Conservation (phyloP, 2,888 invertebrate species). For the Teinopalpus imperialis region DNA sequence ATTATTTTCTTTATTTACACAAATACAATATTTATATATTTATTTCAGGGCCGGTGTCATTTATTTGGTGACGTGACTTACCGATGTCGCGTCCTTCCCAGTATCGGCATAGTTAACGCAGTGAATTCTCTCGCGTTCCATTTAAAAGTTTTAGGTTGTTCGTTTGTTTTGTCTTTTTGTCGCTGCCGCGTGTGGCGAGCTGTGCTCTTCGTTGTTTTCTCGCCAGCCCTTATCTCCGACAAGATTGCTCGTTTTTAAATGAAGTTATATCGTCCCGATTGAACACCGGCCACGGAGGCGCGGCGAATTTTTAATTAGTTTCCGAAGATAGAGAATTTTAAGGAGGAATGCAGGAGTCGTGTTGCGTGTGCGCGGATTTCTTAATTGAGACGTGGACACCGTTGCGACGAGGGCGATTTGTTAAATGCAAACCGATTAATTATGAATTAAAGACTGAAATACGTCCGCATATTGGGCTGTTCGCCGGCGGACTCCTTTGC, state of each 20-base stretch:
- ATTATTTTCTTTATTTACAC: constrained; percentile 80
- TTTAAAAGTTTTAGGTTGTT: constrained; percentile 72
- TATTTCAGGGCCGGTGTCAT: constrained; percentile 74
- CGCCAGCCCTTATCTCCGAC: constrained; percentile 76
- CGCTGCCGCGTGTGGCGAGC: constrained; percentile 72
- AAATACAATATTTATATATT: constrained; percentile 76
- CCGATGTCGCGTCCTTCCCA: constrained; percentile 79
- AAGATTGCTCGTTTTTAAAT: constrained; percentile 81
- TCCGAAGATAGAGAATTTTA: constrained; percentile 79
- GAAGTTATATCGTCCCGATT: constrained; percentile 80
- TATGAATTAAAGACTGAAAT: constrained; percentile 64
- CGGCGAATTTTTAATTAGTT: constrained; percentile 82
- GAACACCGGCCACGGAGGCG: constrained; percentile 72
- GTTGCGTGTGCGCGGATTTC: constrained; percentile 66
- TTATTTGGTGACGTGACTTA: constrained; percentile 81
- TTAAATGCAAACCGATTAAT: constrained; percentile 65
- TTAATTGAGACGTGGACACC: constrained; percentile 74
- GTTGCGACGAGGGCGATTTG: constrained; percentile 63
- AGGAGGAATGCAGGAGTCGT: constrained; percentile 73
- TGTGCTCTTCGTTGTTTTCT: constrained; percentile 79
- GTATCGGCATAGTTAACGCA: constrained; percentile 81
- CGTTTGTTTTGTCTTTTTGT: constrained; percentile 67
- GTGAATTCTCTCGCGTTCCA: constrained; percentile 77
- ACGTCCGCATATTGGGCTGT: constrained; percentile 41
- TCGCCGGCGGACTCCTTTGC: constrained; percentile 47